These are phyloP conservation scores for Dasypogon diadema DNA, from an alignment of 2,888 invertebrate genomes.

Conservation along the genomic window DNA sequence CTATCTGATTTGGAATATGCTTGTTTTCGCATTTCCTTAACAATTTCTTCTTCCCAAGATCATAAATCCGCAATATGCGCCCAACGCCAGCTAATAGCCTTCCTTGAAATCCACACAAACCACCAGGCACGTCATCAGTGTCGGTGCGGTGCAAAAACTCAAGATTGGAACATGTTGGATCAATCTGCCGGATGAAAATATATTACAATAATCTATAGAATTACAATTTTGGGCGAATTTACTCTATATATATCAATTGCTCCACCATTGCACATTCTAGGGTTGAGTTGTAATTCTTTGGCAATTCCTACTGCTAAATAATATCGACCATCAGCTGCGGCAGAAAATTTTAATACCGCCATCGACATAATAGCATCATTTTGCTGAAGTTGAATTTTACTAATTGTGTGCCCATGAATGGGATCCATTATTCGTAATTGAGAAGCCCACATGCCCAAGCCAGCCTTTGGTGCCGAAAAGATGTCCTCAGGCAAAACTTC, in stretches of 20 bases:
- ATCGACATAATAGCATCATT: slow-evolving; percentile 96
- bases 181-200: slow-evolving; percentile 67
- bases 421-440: slow-evolving; percentile 89
- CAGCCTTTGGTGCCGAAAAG: slow-evolving; percentile 97
- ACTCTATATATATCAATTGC: slow-evolving; percentile 84
- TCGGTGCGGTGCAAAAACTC: slow-evolving; percentile 95
- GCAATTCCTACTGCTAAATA: slow-evolving; percentile 91
- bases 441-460: slow-evolving; percentile 96
- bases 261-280: slow-evolving; percentile 84
- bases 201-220: slow-evolving; percentile 48
- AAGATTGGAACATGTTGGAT: slow-evolving; percentile 83
- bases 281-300: slow-evolving; percentile 90
- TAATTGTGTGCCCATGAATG: slow-evolving; percentile 82
- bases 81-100: slow-evolving; percentile 93
- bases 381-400: slow-evolving; percentile 87
- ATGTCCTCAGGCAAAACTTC: slow-evolving; percentile 94
- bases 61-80: slow-evolving; percentile 90
- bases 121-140: slow-evolving; percentile 91
- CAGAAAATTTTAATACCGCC: slow-evolving; percentile 83
- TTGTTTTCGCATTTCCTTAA: slow-evolving; percentile 97
- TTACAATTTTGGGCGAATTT: not conserved
- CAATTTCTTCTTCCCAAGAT: slow-evolving; percentile 95
- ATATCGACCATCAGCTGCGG: slow-evolving; percentile 69
- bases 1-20: slow-evolving; percentile 96
- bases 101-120: slow-evolving; percentile 92